Percentiles rank a stretch among this genome's conserved stretches.
Evolutionary conservation across 2,113 vertebrate genomes (phyloP).

Genomic region (Osmerus mordax): DNA sequence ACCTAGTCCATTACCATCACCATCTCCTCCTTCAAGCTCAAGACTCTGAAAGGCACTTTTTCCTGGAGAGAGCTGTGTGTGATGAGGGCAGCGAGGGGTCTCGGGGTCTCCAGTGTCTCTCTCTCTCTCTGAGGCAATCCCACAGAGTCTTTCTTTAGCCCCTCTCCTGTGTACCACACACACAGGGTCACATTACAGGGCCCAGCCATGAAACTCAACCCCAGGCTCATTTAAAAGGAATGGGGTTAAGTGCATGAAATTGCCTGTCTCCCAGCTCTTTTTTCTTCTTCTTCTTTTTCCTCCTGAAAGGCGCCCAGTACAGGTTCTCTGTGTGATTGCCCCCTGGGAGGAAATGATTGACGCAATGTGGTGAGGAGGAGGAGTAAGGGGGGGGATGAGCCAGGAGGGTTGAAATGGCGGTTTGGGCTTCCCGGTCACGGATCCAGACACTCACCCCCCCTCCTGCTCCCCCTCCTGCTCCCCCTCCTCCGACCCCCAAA

Average conservation of each 20-base stretch:
- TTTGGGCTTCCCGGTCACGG: constrained; percentile 23
- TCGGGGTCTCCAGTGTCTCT: constrained; percentile 44
- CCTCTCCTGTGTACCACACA: constrained; percentile 19
- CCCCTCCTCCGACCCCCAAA: too few relatives aligned
- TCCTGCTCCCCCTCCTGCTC: too few relatives aligned
- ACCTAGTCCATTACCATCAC: constrained; percentile 37
- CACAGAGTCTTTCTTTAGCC: constrained; percentile 61
- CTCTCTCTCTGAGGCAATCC: constrained; percentile 41
- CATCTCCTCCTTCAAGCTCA: constrained; percentile 30
- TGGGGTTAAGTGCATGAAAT: constrained; percentile 48
- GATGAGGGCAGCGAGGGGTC: constrained; percentile 48
- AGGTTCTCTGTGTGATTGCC: constrained; percentile 27
- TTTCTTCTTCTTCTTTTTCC: constrained; percentile 6
- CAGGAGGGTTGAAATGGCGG: constrained; percentile 17
- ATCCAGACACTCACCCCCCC: background rate
- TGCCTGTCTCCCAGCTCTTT: constrained; percentile 39
- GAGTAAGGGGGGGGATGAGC: constrained; percentile 1
- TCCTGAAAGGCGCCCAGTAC: constrained; percentile 45
- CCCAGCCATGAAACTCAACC: constrained; percentile 50
- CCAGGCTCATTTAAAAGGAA: constrained; percentile 61
- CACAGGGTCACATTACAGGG: constrained; percentile 58
- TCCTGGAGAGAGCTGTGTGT: constrained; percentile 23
- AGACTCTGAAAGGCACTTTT: constrained; percentile 46
- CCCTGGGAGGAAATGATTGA: constrained; percentile 30
- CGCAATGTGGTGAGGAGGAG: constrained; percentile 3